A percentile compares a stretch with the other conserved stretches of the same genome.
These are phyloP conservation scores for Pseudobourletiella spinata DNA, from an alignment of 1,140 invertebrate species.

Conservation along the genomic window DNA sequence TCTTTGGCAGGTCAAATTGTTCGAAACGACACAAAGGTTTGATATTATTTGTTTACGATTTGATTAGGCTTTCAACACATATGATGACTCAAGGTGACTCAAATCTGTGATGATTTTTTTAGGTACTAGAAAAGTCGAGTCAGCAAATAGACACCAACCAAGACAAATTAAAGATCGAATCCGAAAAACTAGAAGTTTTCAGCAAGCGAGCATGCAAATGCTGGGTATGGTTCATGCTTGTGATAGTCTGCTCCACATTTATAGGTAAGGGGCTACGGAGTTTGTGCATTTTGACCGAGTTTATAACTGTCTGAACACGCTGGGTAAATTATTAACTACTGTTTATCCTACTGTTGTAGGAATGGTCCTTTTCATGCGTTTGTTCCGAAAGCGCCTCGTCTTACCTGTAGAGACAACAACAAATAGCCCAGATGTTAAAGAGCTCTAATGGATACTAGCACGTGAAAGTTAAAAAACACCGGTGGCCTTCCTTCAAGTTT, in stretches of 20 bases:
- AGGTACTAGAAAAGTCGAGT: constrained; percentile 63
- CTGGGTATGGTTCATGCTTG: constrained; percentile 85
- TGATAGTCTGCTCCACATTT: constrained; percentile 72
- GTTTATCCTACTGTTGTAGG: constrained; percentile 47
- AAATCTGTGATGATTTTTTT: too few species aligned
- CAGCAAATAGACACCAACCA: constrained; percentile 69
- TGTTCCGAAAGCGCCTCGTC: constrained; percentile 51
- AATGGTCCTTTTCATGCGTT: constrained; percentile 72
- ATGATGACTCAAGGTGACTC: too few species aligned
- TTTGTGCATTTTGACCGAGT: constrained; percentile 18
- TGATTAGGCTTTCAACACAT: background rate
- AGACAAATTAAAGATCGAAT: constrained; percentile 64
- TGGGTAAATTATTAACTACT: constrained; percentile 19
- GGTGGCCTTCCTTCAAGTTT: too few species aligned
- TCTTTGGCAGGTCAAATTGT: constrained; percentile 75
- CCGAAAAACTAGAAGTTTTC: constrained; percentile 69
- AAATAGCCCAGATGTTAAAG: too few species aligned
- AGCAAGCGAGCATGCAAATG: constrained; percentile 80
- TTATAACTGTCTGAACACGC: background rate
- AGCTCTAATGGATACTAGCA: too few species aligned
- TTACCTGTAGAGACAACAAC: background rate
- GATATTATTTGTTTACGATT: constrained; percentile 2
- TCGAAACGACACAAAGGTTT: constrained; percentile 70
- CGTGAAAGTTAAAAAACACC: too few species aligned
- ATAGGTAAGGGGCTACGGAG: constrained; percentile 56